Evolutionary conservation across 2,888 invertebrate genomes (phyloP), one percentile per base, ranked within the genome.

Genomic region (Therioaphis trifolii): DNA sequence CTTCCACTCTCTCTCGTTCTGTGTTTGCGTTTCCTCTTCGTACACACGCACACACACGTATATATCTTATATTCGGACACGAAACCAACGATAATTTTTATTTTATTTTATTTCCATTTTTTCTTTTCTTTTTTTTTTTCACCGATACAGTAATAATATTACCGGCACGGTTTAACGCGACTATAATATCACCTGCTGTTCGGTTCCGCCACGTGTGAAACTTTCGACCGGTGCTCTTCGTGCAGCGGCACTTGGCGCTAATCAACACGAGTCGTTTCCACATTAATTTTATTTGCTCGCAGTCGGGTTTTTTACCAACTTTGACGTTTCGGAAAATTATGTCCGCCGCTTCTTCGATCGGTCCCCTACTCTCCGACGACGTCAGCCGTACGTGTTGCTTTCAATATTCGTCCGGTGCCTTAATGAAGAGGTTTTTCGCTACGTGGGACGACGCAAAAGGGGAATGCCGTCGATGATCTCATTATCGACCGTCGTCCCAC

Each of bases 391-490:
- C 11, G 58, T 24, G 2, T 14, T 43, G 29, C 61, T 46, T 75
- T 46, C 46, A 46, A 63, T 49, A 63, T 49, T 76, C n/a, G 46
- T 9, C 63, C 18, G 24, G 66, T 15, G 46, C 9, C 29, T 66
- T 66, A 79, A 69, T 69, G 69, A 79, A 79, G 79, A 79, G 9
- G 79, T 79, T 79, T 43, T 79, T 68, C 52, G 29, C 12, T 4
- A 58, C 79, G 79, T 71, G 58, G 78, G 78, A 69, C 29, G 78
- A 69, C 29, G 79, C 27, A n/a, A 58, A 43, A 24, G 21, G 46
- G 35, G 52, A 78, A 66, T 24, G 63, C 52, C 66, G 15, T 49
- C n/a, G 77, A 78, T 78, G 77, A 78, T 78, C 77, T 78, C 77
- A 78, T 78, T 78, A 78, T 66, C 24, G 52, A n/a, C n/a, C n/a